These are phyloP conservation scores for Meloe dianella DNA, from an alignment of 2,888 invertebrate species.

Conservation along the genomic window DNA sequence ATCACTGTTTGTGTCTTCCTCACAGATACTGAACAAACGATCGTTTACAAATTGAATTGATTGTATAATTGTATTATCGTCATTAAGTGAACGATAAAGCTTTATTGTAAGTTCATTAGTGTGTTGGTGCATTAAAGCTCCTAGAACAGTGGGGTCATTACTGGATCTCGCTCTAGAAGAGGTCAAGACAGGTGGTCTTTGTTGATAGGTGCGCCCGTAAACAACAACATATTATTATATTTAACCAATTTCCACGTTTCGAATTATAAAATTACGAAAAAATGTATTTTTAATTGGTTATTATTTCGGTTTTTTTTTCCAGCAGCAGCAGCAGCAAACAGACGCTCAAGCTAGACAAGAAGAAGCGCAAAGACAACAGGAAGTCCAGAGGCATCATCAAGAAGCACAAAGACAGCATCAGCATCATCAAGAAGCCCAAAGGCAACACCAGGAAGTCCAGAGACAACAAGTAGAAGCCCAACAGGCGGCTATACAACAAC, in stretches of 20 bases:
- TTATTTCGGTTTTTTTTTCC: no score
- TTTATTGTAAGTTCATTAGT: slow-evolving; percentile 25
- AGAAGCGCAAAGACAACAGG: slow-evolving; percentile 51
- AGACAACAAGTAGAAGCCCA: slow-evolving; percentile 44
- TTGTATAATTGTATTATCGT: slow-evolving; percentile 4
- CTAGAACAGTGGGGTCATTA: slow-evolving; percentile 47
- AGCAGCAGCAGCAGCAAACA: slow-evolving; percentile 47
- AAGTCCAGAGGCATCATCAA: slow-evolving; percentile 40
- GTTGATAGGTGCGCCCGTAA: slow-evolving; percentile 42
- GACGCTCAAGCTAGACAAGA: slow-evolving; percentile 47
- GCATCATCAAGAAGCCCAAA: slow-evolving; percentile 51
- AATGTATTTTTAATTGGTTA: slow-evolving; percentile 15
- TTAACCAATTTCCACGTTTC: slow-evolving; percentile 18
- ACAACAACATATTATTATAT: slow-evolving; percentile 24
- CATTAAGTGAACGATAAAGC: slow-evolving; percentile 21
- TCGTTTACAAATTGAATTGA: slow-evolving; percentile 13
- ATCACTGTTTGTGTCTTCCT: slow-evolving; percentile 3
- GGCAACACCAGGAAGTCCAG: slow-evolving; percentile 45
- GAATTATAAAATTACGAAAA: slow-evolving; percentile 7
- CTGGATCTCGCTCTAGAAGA: slow-evolving; percentile 48
- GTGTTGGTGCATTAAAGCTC: slow-evolving; percentile 23
- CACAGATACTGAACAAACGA: background rate
- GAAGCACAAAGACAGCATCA: slow-evolving; percentile 44
- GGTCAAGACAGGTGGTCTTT: slow-evolving; percentile 54
- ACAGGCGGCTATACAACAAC: slow-evolving; percentile 50